phyloP scores from a whole-genome alignment of 2,113 vertebrate genomes.

The Halcyon senegalensis region DNA sequence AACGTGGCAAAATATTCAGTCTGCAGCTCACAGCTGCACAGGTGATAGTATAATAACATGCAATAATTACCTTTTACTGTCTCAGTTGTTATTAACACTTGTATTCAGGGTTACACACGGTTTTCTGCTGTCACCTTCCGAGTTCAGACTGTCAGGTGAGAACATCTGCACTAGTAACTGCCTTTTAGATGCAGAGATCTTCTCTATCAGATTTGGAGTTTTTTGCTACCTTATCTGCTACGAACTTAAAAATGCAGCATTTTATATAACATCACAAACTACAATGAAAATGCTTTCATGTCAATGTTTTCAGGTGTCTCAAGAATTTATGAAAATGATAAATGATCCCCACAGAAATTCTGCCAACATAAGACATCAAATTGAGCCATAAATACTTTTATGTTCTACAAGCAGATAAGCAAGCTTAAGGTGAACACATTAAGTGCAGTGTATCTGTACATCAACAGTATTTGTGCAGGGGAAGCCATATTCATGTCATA shows the following conservation, averaged over 20 bases:
- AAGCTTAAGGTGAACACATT: not conserved
- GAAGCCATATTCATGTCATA: not conserved
- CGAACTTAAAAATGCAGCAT: not conserved
- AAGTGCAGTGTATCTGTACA: not conserved
- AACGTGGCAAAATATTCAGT: slow-evolving; percentile 47
- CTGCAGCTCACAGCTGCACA: slow-evolving; percentile 50
- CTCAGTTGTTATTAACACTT: slow-evolving; percentile 66
- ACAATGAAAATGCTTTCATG: not conserved
- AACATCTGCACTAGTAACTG: slow-evolving; percentile 68
- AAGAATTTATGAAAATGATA: not conserved
- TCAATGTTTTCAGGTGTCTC: not conserved
- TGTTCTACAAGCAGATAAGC: not conserved
- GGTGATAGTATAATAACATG: slow-evolving; percentile 69
- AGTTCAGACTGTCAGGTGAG: slow-evolving; percentile 55
- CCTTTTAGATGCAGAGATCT: slow-evolving; percentile 61
- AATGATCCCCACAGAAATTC: not conserved
- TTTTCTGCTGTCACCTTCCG: slow-evolving; percentile 60
- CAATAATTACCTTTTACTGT: slow-evolving; percentile 68
- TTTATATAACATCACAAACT: not conserved
- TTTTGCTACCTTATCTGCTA: not conserved
- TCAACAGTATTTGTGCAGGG: not conserved
- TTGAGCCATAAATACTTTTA: not conserved
- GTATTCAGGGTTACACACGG: slow-evolving; percentile 51
- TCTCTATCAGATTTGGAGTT: not conserved
- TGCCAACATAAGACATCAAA: not conserved